A percentile compares a stretch with the other conserved stretches of the same genome.
These are phyloP conservation scores for Gobionotothen gibberifrons DNA, from an alignment of 2,797 vertebrate species.

Conservation along the genomic window DNA sequence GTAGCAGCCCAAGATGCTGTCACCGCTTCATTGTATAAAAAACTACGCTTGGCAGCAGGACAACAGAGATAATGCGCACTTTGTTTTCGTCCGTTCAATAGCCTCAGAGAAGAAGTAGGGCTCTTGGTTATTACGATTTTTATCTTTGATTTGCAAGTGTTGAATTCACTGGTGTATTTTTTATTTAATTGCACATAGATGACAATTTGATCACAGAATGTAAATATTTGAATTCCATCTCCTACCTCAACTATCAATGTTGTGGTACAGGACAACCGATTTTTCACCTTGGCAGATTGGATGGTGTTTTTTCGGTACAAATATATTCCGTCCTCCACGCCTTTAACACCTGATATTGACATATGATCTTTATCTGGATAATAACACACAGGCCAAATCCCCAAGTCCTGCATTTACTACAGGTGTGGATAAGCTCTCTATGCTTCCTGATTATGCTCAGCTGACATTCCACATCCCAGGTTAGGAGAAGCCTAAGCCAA, in stretches of 20 bases:
- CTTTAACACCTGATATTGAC: conserved; percentile 8
- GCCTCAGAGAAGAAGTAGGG: conserved; percentile 30
- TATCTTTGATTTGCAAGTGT: conserved; percentile 53
- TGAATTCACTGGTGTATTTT: conserved; percentile 51
- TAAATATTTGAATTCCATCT: conserved; percentile 38
- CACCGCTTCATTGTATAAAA: conserved; percentile 55
- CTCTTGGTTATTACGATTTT: conserved; percentile 58
- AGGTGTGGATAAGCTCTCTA: neutral
- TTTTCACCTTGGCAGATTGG: conserved; percentile 21
- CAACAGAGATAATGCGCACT: conserved; percentile 45
- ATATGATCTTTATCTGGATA: conserved; percentile 10
- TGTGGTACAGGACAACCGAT: conserved; percentile 18
- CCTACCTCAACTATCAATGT: conserved; percentile 27
- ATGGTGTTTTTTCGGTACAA: neutral
- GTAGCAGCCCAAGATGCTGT: conserved; percentile 67
- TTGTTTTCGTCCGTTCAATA: conserved; percentile 54
- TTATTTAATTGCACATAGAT: conserved; percentile 58
- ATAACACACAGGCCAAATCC: neutral
- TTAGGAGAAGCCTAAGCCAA: no score
- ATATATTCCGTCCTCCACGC: neutral
- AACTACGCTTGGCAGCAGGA: conserved; percentile 51
- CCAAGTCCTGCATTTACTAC: neutral
- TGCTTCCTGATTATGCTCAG: neutral
- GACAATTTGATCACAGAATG: conserved; percentile 67
- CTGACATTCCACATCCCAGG: no score